phyloP scores from a whole-genome alignment of 2,888 invertebrate genomes.

The Trachelus troglodyta region DNA sequence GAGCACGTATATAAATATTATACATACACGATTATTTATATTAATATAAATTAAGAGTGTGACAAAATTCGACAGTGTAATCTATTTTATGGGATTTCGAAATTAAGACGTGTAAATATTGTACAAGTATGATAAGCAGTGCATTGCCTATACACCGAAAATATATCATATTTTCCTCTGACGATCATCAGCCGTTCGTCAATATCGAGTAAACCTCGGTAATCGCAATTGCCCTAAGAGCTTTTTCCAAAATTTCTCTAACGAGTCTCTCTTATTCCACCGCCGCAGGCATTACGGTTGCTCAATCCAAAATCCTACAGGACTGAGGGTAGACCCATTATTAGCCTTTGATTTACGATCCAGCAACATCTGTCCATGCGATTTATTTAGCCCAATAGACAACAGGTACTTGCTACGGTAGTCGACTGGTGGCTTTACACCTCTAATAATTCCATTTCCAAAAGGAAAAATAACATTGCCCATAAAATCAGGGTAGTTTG shows the following conservation, averaged over 20 bases:
- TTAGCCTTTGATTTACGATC: constrained; percentile 15
- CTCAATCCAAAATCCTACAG: not conserved
- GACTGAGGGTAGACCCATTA: not conserved
- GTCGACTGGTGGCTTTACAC: constrained; percentile 26
- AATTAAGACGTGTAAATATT: constrained; percentile 54
- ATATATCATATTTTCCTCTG: constrained; percentile 63
- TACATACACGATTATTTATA: constrained; percentile 47
- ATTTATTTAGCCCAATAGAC: constrained; percentile 41
- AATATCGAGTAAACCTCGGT: not conserved
- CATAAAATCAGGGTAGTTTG: not conserved
- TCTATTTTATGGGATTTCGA: constrained; percentile 31
- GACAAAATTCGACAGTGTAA: constrained; percentile 31
- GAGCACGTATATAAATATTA: constrained; percentile 16
- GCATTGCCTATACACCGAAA: constrained; percentile 48
- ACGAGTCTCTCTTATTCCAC: not conserved
- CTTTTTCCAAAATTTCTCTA: not conserved
- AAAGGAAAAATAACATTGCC: not conserved
- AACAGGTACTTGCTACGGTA: constrained; percentile 41
- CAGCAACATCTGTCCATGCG: constrained; percentile 41
- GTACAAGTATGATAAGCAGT: constrained; percentile 53
- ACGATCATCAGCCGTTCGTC: constrained; percentile 16
- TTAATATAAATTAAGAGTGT: constrained; percentile 48
- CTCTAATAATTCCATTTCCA: not conserved
- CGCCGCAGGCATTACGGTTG: not conserved
- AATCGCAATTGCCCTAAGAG: not conserved